Conservation (phyloP, 1,140 invertebrate species). For the Pentalonia nigronervosa region DNA sequence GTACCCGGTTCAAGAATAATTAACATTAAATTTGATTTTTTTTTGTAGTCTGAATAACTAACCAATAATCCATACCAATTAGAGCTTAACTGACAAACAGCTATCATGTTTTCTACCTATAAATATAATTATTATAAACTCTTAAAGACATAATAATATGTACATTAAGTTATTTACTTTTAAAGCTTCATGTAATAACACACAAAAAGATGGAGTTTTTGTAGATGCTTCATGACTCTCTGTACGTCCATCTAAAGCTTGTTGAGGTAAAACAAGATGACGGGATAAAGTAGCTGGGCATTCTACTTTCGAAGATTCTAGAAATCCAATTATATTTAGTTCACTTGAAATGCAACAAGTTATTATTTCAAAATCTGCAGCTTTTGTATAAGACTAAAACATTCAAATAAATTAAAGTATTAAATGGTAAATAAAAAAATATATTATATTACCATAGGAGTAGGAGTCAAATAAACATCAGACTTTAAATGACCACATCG, state of each 20-base stretch:
- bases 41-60: conserved; percentile 92
- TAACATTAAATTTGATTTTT: conserved; percentile 94
- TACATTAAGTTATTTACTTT: conserved; percentile 71
- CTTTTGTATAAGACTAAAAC: conserved; percentile 71
- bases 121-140: conserved; percentile 52
- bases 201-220: conserved; percentile 88
- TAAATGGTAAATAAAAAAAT: background rate
- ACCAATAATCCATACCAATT: conserved; percentile 95
- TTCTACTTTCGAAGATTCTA: conserved; percentile 82
- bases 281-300: conserved; percentile 90
- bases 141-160: background rate
- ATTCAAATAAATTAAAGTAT: conserved; percentile 31
- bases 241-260: conserved; percentile 46
- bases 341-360: conserved; percentile 71
- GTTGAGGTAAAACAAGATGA: conserved; percentile 83
- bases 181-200: conserved; percentile 90
- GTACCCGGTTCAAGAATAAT: conserved; percentile 83
- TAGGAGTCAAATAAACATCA: conserved; percentile 78
- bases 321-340: conserved; percentile 82
- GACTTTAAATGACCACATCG: conserved; percentile 81
- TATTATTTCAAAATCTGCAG: conserved; percentile 72
- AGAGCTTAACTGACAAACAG: conserved; percentile 78
- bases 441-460: conserved; percentile 70
- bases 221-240: conserved; percentile 73
- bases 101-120: conserved; percentile 83